Conservation (phyloP, 1,140 invertebrate genomes). For the Phthorimaea operculella region DNA sequence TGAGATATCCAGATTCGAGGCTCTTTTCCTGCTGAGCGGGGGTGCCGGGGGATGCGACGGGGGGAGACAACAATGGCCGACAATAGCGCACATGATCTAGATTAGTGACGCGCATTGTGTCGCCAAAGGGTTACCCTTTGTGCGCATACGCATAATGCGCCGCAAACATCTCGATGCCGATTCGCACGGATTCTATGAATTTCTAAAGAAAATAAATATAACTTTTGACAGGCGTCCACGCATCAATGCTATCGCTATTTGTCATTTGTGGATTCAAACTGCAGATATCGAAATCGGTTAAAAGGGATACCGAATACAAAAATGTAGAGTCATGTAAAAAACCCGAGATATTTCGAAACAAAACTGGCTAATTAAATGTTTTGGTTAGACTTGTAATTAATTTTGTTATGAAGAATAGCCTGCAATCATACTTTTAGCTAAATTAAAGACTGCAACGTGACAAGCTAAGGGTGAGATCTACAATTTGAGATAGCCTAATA, state of each 20-base stretch:
- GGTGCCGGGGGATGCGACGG: slow-evolving; percentile 19
- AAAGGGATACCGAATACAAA: too few relatives aligned
- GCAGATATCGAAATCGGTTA: neutral
- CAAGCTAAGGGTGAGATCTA: slow-evolving; percentile 28
- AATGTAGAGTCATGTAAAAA: neutral
- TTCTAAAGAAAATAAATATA: slow-evolving; percentile 68
- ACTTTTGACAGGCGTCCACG: slow-evolving; percentile 61
- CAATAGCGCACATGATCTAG: slow-evolving; percentile 63
- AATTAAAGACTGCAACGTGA: slow-evolving; percentile 45
- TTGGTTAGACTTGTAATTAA: slow-evolving; percentile 35
- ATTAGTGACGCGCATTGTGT: slow-evolving; percentile 66
- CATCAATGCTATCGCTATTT: slow-evolving; percentile 61
- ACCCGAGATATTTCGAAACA: neutral
- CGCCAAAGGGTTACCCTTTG: slow-evolving; percentile 60
- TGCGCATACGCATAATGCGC: slow-evolving; percentile 51
- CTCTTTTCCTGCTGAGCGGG: slow-evolving; percentile 37
- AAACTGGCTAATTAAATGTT: neutral
- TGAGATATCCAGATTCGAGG: slow-evolving; percentile 50
- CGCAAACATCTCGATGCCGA: slow-evolving; percentile 59
- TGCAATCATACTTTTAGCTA: slow-evolving; percentile 54
- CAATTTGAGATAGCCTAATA: slow-evolving; percentile 54
- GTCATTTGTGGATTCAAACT: slow-evolving; percentile 50
- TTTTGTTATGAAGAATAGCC: slow-evolving; percentile 33
- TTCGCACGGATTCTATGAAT: slow-evolving; percentile 63
- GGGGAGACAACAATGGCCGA: slow-evolving; percentile 35